Conservation (phyloP, 2,888 invertebrate species). For the Teinopalpus imperialis region DNA sequence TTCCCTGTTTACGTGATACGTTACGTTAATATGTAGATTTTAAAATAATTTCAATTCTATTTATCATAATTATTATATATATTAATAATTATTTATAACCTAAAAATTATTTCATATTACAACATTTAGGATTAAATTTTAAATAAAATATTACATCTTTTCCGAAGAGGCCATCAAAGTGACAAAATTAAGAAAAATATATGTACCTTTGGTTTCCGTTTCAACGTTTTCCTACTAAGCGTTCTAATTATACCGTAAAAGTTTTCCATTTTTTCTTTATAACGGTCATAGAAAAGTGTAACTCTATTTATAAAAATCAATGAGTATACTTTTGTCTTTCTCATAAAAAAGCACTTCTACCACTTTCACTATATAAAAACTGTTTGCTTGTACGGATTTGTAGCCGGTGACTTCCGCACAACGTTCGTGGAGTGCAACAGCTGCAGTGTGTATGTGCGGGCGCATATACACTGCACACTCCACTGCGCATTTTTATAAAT, state of each 20-base stretch:
- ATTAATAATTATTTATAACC: too few species aligned
- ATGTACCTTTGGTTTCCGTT: slow-evolving; percentile 66
- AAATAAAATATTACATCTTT: too few species aligned
- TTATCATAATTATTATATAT: too few species aligned
- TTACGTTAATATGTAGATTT: too few species aligned
- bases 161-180: too few species aligned
- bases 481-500: slow-evolving; percentile 66
- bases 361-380: slow-evolving; percentile 20
- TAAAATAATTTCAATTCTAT: too few species aligned
- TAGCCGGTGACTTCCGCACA: slow-evolving; percentile 45
- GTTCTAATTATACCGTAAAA: slow-evolving; percentile 72
- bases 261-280: slow-evolving; percentile 54
- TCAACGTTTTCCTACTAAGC: slow-evolving; percentile 70
- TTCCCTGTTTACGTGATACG: too few species aligned
- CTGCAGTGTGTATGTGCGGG: slow-evolving; percentile 56
- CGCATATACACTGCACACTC: slow-evolving; percentile 35
- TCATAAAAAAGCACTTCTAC: neutral
- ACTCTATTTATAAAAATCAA: slow-evolving; percentile 2
- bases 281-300: neutral
- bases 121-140: too few species aligned
- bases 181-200: neutral
- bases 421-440: slow-evolving; percentile 64
- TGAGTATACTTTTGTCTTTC: neutral
- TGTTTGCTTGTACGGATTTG: slow-evolving; percentile 1
- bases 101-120: too few species aligned